Evolutionary conservation across 2,797 vertebrate species (phyloP).

Genomic region (Garrulus glandarius): DNA sequence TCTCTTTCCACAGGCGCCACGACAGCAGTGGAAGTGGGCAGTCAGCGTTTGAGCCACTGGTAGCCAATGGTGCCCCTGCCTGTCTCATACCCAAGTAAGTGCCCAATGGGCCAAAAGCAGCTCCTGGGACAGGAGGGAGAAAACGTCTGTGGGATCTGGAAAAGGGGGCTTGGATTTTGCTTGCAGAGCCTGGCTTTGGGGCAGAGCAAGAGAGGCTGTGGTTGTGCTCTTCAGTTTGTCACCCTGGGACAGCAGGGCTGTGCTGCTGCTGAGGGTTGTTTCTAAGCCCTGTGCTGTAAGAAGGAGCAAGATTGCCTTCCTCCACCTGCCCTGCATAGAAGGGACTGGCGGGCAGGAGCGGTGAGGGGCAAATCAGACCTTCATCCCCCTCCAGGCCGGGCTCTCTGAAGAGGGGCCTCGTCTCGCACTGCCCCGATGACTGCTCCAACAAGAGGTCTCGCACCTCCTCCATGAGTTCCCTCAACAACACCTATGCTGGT

Average conservation of each 20-base stretch:
- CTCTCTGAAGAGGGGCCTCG: conserved; percentile 84
- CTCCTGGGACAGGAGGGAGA: background rate
- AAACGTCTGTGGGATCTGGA: background rate
- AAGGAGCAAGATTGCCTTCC: background rate
- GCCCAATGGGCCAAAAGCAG: fast-evolving
- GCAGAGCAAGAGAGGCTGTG: background rate
- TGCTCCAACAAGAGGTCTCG: conserved; percentile 85
- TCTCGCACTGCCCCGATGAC: conserved; percentile 79
- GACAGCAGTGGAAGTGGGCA: conserved; percentile 88
- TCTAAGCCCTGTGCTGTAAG: background rate
- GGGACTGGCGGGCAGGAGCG: background rate
- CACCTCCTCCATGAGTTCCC: conserved; percentile 88
- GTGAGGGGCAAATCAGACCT: background rate
- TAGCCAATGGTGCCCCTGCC: conserved; percentile 86
- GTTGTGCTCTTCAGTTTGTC: background rate
- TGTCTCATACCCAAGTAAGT: conserved; percentile 91
- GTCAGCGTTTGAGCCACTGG: conserved; percentile 84
- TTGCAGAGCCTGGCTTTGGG: background rate
- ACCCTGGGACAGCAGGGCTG: background rate
- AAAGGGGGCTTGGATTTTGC: background rate
- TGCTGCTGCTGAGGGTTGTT: background rate
- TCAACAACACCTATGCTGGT: conserved; percentile 64
- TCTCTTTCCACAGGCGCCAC: conserved; percentile 79
- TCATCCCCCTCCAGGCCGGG: conserved; percentile 78
- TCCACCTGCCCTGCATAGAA: background rate